phyloP scores from a whole-genome alignment of 2,797 vertebrate genomes.

The Microcaecilia unicolor region DNA sequence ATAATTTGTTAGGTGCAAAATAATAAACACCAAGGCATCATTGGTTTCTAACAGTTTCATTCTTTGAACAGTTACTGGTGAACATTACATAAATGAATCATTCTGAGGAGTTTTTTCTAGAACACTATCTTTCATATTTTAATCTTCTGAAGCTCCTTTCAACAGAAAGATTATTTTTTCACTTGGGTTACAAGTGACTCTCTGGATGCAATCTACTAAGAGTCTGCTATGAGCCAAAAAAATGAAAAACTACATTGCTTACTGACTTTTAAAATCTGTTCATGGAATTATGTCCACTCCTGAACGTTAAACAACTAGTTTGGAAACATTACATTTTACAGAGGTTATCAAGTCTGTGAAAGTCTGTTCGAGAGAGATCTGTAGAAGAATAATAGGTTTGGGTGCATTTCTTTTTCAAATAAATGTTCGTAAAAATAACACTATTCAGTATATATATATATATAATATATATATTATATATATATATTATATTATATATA shows the following conservation, averaged over 20 bases:
- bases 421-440: too few relatives aligned
- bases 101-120: neutral
- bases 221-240: constrained; percentile 1
- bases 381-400: too few relatives aligned
- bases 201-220: neutral
- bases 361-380: too few relatives aligned
- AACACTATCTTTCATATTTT: neutral
- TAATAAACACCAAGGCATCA: neutral
- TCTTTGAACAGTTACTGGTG: too few relatives aligned
- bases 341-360: too few relatives aligned
- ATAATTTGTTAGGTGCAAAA: neutral
- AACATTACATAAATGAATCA: neutral
- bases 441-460: too few relatives aligned
- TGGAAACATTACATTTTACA: too few relatives aligned
- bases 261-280: neutral
- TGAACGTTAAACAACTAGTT: too few relatives aligned
- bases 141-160: neutral
- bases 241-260: neutral
- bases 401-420: too few relatives aligned
- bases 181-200: neutral
- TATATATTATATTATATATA: too few relatives aligned
- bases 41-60: neutral
- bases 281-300: too few relatives aligned
- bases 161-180: neutral
- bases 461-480: too few relatives aligned